Conservation (phyloP, 37 sponge, comb jelly and placozoan species). For the Mnemiopsis leidyi region DNA sequence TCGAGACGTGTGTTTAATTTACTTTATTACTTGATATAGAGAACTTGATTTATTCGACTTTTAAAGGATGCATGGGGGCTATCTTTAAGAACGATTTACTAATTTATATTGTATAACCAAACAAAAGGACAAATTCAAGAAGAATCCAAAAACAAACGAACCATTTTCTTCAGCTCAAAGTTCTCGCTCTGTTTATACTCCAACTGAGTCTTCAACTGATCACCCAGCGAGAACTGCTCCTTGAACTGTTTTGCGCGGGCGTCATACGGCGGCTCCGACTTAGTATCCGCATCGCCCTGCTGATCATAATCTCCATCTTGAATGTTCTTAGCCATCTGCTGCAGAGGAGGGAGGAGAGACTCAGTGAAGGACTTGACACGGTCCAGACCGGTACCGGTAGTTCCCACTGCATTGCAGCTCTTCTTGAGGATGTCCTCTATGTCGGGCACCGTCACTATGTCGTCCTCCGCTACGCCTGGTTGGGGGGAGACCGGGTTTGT, state of each 20-base stretch:
- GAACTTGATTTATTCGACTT: no score
- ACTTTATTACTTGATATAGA: no score
- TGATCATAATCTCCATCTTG: constrained; percentile 62
- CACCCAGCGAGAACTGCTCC: constrained; percentile 68
- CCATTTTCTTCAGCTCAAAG: constrained; percentile 82
- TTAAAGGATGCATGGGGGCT: no score
- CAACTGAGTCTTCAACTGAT: constrained; percentile 84
- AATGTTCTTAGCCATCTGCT: constrained; percentile 34
- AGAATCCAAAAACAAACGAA: no score
- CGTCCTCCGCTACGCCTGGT: constrained; percentile 52
- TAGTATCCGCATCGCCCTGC: constrained; percentile 42
- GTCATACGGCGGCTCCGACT: constrained; percentile 56
- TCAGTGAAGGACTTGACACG: neutral
- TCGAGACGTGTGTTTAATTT: no score
- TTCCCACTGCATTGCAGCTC: neutral
- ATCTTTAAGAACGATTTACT: no score
- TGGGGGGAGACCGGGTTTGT: no score
- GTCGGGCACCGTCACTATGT: constrained; percentile 51
- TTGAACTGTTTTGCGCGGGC: constrained; percentile 20
- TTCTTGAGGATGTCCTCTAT: constrained; percentile 33
- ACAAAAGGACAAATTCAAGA: no score
- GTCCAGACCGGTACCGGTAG: neutral
- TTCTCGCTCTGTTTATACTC: constrained; percentile 90
- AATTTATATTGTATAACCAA: no score
- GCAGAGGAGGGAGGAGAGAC: constrained; percentile 42